These are phyloP conservation scores for Drosophila santomea DNA, from an alignment of 1,140 invertebrate species.

Conservation along the genomic window DNA sequence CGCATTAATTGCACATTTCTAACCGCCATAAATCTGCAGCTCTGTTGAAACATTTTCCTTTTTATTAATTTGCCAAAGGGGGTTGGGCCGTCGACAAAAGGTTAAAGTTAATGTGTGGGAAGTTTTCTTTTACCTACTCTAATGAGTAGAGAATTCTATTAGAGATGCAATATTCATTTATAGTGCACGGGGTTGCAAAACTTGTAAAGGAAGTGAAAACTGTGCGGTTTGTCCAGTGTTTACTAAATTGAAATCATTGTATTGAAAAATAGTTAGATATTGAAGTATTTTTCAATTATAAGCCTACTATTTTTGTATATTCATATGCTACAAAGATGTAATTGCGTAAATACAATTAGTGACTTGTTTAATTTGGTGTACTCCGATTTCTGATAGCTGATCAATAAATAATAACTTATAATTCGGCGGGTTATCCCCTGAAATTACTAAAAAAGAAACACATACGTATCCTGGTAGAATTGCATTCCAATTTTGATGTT, in stretches of 20 bases:
- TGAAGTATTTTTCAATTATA: too few species aligned
- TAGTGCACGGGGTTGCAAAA: neutral
- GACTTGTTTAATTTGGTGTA: too few species aligned
- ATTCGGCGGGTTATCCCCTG: slow-evolving; percentile 13
- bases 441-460: neutral
- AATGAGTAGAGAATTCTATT: slow-evolving; percentile 25
- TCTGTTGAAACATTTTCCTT: slow-evolving; percentile 45
- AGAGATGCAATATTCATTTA: slow-evolving; percentile 38
- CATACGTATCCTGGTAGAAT: slow-evolving; percentile 30
- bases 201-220: neutral
- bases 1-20: slow-evolving; percentile 62
- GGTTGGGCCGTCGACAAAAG: slow-evolving; percentile 31
- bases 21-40: slow-evolving; percentile 59
- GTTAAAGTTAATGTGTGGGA: slow-evolving; percentile 39
- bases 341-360: too few species aligned
- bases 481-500: slow-evolving; percentile 40
- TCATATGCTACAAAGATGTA: too few species aligned
- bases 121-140: slow-evolving; percentile 4
- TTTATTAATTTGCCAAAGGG: slow-evolving; percentile 43
- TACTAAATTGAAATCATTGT: too few species aligned
- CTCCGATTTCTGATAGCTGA: neutral
- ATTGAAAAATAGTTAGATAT: too few species aligned
- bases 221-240: neutral
- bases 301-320: too few species aligned
- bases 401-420: slow-evolving; percentile 12